These are phyloP conservation scores for Hypselothyrea guttata DNA, from an alignment of 2,888 invertebrate genomes.

Conservation along the genomic window DNA sequence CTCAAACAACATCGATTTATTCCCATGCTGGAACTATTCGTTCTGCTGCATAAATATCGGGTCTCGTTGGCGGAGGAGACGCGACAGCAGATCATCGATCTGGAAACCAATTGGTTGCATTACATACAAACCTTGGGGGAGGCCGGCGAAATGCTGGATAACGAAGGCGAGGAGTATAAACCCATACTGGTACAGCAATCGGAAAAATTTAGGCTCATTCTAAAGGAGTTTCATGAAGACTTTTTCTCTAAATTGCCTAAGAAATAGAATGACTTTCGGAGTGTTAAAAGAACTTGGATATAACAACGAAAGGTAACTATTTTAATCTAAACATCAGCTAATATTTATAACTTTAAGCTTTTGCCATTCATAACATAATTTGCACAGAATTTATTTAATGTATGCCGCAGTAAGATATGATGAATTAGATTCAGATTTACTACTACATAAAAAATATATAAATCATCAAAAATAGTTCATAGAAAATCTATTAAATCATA, in stretches of 20 bases:
- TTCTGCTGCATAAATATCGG: constrained; percentile 88
- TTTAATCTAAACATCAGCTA: too few relatives aligned
- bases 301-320: background rate
- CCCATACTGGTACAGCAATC: constrained; percentile 87
- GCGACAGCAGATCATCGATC: constrained; percentile 62
- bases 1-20: constrained; percentile 88
- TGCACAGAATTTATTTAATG: too few relatives aligned
- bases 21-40: constrained; percentile 89
- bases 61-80: constrained; percentile 84
- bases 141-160: constrained; percentile 88
- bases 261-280: constrained; percentile 21
- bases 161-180: constrained; percentile 89
- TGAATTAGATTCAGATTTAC: too few relatives aligned
- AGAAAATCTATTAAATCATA: too few relatives aligned
- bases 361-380: too few relatives aligned
- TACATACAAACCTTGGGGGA: constrained; percentile 88
- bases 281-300: background rate
- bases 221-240: constrained; percentile 86
- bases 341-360: too few relatives aligned
- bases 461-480: too few relatives aligned
- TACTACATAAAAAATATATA: too few relatives aligned
- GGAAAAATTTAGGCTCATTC: constrained; percentile 88
- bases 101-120: constrained; percentile 85
- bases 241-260: constrained; percentile 89
- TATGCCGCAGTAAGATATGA: too few relatives aligned